Evolutionary conservation across 2,888 invertebrate species (phyloP).

Genomic region (Nebria salina): DNA sequence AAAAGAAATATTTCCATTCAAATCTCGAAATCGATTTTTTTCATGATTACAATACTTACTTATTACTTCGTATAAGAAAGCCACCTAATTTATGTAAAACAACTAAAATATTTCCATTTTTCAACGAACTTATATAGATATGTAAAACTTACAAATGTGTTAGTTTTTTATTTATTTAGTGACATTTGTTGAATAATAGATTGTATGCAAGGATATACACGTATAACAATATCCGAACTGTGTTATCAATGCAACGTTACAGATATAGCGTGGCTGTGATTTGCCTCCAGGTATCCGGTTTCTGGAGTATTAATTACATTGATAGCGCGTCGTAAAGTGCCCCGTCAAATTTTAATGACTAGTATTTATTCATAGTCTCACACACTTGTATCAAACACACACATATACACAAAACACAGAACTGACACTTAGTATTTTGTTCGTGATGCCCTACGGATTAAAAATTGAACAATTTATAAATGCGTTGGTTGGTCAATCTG

Average conservation of each 20-base stretch:
- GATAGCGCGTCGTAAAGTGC: conserved; percentile 36
- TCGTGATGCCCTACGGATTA: conserved; percentile 25
- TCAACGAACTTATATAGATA: too few relatives aligned
- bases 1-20: too few relatives aligned
- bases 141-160: too few relatives aligned
- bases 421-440: not conserved
- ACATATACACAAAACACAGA: not conserved
- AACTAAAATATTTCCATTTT: too few relatives aligned
- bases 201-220: too few relatives aligned
- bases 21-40: too few relatives aligned
- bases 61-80: too few relatives aligned
- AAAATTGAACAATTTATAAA: conserved; percentile 38
- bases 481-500: conserved; percentile 19
- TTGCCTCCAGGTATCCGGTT: conserved; percentile 28
- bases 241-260: conserved; percentile 9
- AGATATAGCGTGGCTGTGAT: conserved; percentile 19
- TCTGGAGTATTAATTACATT: conserved; percentile 31
- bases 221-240: not conserved
- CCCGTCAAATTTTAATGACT: conserved; percentile 41
- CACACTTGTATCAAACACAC: conserved; percentile 11
- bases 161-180: too few relatives aligned
- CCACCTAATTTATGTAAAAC: too few relatives aligned
- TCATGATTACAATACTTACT: too few relatives aligned
- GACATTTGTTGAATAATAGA: too few relatives aligned
- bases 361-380: conserved; percentile 37